Evolutionary conservation across 2,797 vertebrate genomes (phyloP), one percentile per base, ranked within the genome.

Genomic region (Scarus forsteni): DNA sequence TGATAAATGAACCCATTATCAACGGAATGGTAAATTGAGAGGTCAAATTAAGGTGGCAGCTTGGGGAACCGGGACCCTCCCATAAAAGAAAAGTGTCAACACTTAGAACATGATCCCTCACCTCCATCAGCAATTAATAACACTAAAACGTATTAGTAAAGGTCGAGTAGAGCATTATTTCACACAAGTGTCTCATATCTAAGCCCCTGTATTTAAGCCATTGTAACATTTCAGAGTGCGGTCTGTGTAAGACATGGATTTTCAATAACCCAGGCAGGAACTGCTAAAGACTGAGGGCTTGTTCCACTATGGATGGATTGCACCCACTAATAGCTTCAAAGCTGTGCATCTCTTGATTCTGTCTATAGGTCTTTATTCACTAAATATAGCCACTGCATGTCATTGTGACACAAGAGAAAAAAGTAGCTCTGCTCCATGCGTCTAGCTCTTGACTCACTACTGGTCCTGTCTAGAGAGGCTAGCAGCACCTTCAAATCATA

Each of bases 1-100:
- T 86, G 80, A 89, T 84, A 66, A 88, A 88, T 87, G 67, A 77
- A 83, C 13, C 69, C 69, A 88, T 89, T 88, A 87, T 81, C 52
- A 61, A 64, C 13, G 35, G 82, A 76, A 86, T 76, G 70, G 70
- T 85, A 83, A 84, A 84, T 75, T 71, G 59, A 75, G 70, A 81
- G 80, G 78, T 86, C 77, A 83, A 60, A 81, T 35, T 69, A 84
- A 74, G 70, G 72, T 77, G 68, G 72, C 81, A 70, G 66, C 73
- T 73, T 18, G 46, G 70, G 73, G 67, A 84, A 66, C 39, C 27
- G 35, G 54, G 48, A 77, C 45, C 74, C 44, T 67, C 63, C 62
- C 71, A 68, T 72, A 55, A 63, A 75, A 60, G 14, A 71, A 54
- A 65, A 67, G 49, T 43, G 54, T 66, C 69, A 77, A 64, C 73